phyloP scores from a whole-genome alignment of 2,888 invertebrate genomes.

The Ferdinandea cuprea region DNA sequence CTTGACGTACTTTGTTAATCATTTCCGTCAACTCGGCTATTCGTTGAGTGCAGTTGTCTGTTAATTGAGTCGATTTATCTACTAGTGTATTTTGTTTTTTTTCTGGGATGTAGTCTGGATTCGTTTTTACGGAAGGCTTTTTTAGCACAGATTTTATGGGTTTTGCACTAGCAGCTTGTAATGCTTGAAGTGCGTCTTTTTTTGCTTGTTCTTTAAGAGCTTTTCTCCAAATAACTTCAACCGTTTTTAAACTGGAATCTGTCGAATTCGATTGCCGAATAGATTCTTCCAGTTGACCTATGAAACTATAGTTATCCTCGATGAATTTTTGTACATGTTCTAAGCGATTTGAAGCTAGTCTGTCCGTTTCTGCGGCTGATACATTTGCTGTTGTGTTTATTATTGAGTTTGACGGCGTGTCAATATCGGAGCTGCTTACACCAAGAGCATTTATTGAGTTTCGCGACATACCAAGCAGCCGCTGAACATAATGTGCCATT shows the following conservation, averaged over 20 bases:
- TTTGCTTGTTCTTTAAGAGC: constrained; percentile 62
- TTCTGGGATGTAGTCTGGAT: not conserved
- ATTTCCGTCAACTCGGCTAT: constrained; percentile 85
- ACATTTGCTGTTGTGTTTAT: constrained; percentile 83
- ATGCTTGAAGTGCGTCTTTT: not conserved
- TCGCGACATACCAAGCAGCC: constrained; percentile 84
- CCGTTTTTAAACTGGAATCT: constrained; percentile 75
- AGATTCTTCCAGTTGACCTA: constrained; percentile 80
- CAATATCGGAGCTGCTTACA: constrained; percentile 83
- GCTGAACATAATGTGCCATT: constrained; percentile 83
- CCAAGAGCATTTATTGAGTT: constrained; percentile 83
- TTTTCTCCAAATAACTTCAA: constrained; percentile 79
- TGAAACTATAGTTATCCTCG: constrained; percentile 80
- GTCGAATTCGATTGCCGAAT: constrained; percentile 75
- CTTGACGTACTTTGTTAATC: constrained; percentile 85
- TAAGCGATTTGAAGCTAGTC: constrained; percentile 76
- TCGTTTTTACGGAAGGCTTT: constrained; percentile 1
- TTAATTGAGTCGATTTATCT: constrained; percentile 84
- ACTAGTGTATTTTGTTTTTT: constrained; percentile 66
- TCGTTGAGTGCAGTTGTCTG: constrained; percentile 84
- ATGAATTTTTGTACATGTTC: constrained; percentile 80
- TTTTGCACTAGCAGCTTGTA: not conserved
- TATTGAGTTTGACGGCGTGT: constrained; percentile 84
- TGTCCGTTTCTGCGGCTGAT: constrained; percentile 69
- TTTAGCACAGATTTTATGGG: constrained; percentile 13